Evolutionary conservation across 1,140 invertebrate genomes (phyloP).

Genomic region (Zaprionus vittiger): DNA sequence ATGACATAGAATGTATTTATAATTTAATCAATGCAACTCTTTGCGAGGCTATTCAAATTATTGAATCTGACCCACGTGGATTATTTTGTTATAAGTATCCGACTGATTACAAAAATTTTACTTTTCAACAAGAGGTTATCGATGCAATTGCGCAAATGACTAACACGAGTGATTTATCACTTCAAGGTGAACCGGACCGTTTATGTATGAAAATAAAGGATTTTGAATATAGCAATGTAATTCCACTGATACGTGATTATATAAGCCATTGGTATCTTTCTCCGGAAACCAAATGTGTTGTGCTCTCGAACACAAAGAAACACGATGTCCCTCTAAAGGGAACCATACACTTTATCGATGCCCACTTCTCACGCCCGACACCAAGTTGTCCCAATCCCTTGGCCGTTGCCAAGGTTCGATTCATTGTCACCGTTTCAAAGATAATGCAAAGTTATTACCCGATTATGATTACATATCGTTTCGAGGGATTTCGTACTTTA

Average conservation of each 20-base stretch:
- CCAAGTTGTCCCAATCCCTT: conserved; percentile 68
- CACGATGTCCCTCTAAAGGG: conserved; percentile 61
- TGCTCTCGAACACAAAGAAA: conserved; percentile 45
- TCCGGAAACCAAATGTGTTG: conserved; percentile 67
- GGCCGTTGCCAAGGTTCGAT: conserved; percentile 72
- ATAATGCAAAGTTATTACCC: conserved; percentile 57
- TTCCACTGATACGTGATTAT: conserved; percentile 57
- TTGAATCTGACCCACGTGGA: conserved; percentile 59
- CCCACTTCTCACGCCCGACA: conserved; percentile 71
- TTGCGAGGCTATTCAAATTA: conserved; percentile 54
- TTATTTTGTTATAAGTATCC: conserved; percentile 64
- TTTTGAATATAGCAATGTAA: conserved; percentile 59
- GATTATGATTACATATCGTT: conserved; percentile 74
- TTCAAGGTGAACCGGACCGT: conserved; percentile 29
- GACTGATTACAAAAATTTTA: not conserved
- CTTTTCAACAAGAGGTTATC: not conserved
- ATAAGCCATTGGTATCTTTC: conserved; percentile 61
- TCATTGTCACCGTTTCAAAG: conserved; percentile 60
- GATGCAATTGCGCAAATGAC: not conserved
- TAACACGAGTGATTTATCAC: not conserved
- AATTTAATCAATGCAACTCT: conserved; percentile 51
- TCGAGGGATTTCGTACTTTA: conserved; percentile 65
- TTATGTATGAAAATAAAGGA: conserved; percentile 44
- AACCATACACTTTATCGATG: conserved; percentile 65
- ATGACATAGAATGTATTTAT: conserved; percentile 54